A percentile compares a stretch with the other conserved stretches of the same genome.
phyloP scores from a whole-genome alignment of 1,140 invertebrate species.

The Thereuonema tuberculata region DNA sequence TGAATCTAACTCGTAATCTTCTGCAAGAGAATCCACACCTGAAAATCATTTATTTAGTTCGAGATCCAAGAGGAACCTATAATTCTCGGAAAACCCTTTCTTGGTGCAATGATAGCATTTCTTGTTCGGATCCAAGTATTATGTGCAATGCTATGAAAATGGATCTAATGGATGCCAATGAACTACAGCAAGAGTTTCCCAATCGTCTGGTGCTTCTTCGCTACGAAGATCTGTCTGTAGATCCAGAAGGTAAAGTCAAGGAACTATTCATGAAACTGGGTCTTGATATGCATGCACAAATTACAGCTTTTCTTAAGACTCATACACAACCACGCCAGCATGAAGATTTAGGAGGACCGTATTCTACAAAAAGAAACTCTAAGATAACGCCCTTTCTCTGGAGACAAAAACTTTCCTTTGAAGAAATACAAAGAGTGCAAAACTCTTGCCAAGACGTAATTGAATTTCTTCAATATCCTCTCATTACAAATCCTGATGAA shows the following conservation, averaged over 20 bases:
- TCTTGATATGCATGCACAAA: slow-evolving; percentile 48
- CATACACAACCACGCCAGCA: slow-evolving; percentile 45
- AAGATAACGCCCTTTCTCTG: slow-evolving; percentile 70
- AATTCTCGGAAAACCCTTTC: slow-evolving; percentile 67
- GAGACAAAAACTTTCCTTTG: slow-evolving; percentile 48
- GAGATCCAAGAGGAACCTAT: slow-evolving; percentile 71
- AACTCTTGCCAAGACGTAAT: slow-evolving; percentile 54
- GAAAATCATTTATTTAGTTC: slow-evolving; percentile 57
- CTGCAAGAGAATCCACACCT: slow-evolving; percentile 49
- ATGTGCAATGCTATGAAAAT: slow-evolving; percentile 67
- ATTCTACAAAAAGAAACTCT: slow-evolving; percentile 67
- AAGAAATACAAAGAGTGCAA: slow-evolving; percentile 46
- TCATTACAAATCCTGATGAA: not conserved
- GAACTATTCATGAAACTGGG: slow-evolving; percentile 63
- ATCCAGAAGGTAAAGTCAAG: slow-evolving; percentile 51
- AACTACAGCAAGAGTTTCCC: slow-evolving; percentile 51
- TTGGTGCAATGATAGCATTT: slow-evolving; percentile 67
- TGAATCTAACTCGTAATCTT: slow-evolving; percentile 52
- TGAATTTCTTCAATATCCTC: slow-evolving; percentile 26
- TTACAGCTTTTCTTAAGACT: slow-evolving; percentile 57
- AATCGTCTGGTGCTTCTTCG: slow-evolving; percentile 57
- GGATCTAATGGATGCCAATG: slow-evolving; percentile 59
- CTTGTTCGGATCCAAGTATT: slow-evolving; percentile 58
- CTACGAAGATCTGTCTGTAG: slow-evolving; percentile 69
- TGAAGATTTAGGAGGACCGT: slow-evolving; percentile 58